Evolutionary conservation across 2,797 vertebrate species (phyloP), one percentile per base, ranked within the genome.

Genomic region (Hybognathus amarus): DNA sequence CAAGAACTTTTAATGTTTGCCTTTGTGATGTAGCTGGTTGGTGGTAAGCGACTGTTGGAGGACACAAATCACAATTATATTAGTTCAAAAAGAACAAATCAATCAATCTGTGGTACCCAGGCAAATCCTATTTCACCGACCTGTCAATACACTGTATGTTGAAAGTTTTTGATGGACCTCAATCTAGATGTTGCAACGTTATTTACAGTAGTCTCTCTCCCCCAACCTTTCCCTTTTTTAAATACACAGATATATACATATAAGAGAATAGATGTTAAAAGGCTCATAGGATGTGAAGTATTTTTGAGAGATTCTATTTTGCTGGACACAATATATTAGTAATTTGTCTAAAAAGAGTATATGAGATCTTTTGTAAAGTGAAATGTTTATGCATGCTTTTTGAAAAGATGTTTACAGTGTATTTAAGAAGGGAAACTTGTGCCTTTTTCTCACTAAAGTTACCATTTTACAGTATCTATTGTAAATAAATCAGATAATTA

Each of bases 271-370:
- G 90, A 91, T 91, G 95, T 97, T 94, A 91, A 96, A 96, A 95
- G 96, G 97, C 97, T 97, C 96, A 96, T 95, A 96, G 97, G 95
- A 96, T 95, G 96, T 96, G 96, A 97, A 98, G 97, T 99, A 99
- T 99, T 99, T 99, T 99, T 99, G 97, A 97, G 96, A 98, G 97
- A 98, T 97, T 99, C 96, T 99, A 99, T 99, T 99, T 99, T 99
- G 97, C 97, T 97, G 98, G 97, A 97, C 93, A 95, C 91, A 96
- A 96, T 97, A 99, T 98, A 99, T 98, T 98, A 98, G 96, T 99
- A 98, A 97, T 98, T 99, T 99, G 97, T 98, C 96, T 98, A 98
- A 96, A 96, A 93, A 94, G 73, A 89, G 70, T 87, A 82, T 87
- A 92, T 81, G 87, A 92, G 92, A 93, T 94, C 88, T 97, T 99